Evolutionary conservation across 2,113 vertebrate species (phyloP), one percentile per base, ranked within the genome.

Genomic region (Mandrillus leucophaeus): DNA sequence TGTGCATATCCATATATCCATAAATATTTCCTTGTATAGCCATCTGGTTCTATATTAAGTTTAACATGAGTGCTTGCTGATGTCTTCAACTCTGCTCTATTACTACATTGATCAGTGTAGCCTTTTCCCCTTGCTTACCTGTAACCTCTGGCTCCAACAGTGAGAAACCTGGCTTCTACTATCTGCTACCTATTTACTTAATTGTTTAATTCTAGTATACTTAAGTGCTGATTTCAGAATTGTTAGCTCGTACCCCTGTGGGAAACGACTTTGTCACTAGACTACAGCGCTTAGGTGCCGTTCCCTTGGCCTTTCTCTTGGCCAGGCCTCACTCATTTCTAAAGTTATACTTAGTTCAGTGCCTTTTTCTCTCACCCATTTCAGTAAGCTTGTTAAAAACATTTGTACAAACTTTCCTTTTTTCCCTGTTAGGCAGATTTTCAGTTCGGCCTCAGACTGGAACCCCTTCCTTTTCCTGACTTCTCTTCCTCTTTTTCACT

Each of bases 231-330:
- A 75, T 50, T 83, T 79, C 40, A 55, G 45, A 59, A 57, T 32
- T 48, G 45, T 57, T 84, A 22, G 43, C 14, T 40, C 12, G 2
- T 7, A 38, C 0, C 9, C 20, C 12, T 12, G 12, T 0, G 27
- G 86, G 55, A 75, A 88, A 76, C 13, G 48, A 22, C 23, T 57
- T 68, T 38, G 35, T 64, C 87, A 4, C 55, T 13, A 38, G 40
- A 92, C 3, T 6, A 0, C 13, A 50, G 48, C 30, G 52, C 20
- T 66, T 32, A 8, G 2, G 2, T 25, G n/a, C 9, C 23, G 6
- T 61, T 38, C 61, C 43, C 35, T 59, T 43, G n/a, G 57, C 14
- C 27, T 89, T 85, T 45, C 1, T 73, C 50, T 61, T 64, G 61
- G 27, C 8, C 20, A 59, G 18, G 40, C 17, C 40, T 43, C 4